A percentile compares a stretch with the other conserved stretches of the same genome.
These are phyloP conservation scores for Neotoxoptera formosana DNA, from an alignment of 1,140 invertebrate species.

Conservation along the genomic window DNA sequence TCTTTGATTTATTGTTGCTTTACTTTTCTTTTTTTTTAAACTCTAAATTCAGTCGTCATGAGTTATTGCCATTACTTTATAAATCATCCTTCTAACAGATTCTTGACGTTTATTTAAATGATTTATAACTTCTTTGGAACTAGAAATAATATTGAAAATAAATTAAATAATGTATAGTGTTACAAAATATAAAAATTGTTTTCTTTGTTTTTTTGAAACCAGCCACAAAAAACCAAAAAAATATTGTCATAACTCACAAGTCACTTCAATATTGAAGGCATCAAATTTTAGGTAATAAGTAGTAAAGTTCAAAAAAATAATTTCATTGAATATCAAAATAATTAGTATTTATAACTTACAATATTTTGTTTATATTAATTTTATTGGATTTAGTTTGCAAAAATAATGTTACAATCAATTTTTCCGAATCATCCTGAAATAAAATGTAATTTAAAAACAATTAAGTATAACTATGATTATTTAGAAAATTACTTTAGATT, in stretches of 20 bases:
- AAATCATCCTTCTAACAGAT: background rate
- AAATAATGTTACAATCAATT: background rate
- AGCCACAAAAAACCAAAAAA: background rate
- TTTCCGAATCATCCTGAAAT: background rate
- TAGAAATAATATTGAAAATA: background rate
- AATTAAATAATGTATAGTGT: background rate
- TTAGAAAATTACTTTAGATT: background rate
- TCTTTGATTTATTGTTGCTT: background rate
- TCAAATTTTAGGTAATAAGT: background rate
- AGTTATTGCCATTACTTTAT: background rate
- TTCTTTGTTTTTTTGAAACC: background rate
- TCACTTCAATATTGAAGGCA: background rate
- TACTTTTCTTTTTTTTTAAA: background rate
- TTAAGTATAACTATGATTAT: too few species aligned
- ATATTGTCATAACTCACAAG: background rate
- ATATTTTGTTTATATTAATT: slow-evolving; percentile 23
- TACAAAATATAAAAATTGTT: background rate
- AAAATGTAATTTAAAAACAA: background rate
- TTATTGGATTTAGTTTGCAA: background rate
- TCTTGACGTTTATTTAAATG: background rate
- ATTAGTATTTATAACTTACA: background rate
- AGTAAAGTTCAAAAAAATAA: background rate
- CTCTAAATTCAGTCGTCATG: background rate
- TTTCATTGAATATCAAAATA: too few species aligned
- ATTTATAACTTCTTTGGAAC: background rate